Evolutionary conservation across 2,113 vertebrate genomes (phyloP).

Genomic region (Phocoena phocoena): DNA sequence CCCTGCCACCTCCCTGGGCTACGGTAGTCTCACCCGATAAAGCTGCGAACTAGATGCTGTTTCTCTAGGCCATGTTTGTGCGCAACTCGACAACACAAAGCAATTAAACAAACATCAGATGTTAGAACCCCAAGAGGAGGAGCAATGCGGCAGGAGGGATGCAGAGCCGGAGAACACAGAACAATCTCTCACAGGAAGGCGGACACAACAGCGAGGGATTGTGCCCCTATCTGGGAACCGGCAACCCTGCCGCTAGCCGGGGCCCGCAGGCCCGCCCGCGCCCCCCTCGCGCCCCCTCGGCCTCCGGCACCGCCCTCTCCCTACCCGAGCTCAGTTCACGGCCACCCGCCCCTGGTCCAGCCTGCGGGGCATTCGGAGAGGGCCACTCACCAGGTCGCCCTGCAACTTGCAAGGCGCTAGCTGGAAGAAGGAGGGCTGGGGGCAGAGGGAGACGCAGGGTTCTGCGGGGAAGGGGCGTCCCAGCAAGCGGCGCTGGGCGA

Average conservation of each 20-base stretch:
- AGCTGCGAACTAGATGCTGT: not conserved
- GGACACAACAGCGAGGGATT: not conserved
- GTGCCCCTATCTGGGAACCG: not conserved
- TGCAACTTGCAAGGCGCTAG: not conserved
- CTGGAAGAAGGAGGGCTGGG: not conserved
- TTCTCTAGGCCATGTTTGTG: not conserved
- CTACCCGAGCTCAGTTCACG: not conserved
- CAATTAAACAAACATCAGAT: not conserved
- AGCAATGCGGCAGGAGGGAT: not conserved
- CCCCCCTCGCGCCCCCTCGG: not conserved
- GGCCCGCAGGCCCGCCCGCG: fast-evolving
- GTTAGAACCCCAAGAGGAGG: not conserved
- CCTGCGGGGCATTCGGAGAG: not conserved
- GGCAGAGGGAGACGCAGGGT: fast-evolving
- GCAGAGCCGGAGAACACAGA: not conserved
- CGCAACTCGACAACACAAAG: slow-evolving; percentile 46
- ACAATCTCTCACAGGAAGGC: not conserved
- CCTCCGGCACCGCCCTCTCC: not conserved
- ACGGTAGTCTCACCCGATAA: not conserved
- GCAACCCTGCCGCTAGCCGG: not conserved
- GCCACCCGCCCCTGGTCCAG: not conserved
- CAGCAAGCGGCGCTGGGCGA: not conserved
- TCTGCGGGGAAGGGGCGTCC: not conserved
- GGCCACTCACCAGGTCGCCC: slow-evolving; percentile 47
- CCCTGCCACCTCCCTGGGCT: not conserved